These are phyloP conservation scores for Timema podura DNA, from an alignment of 2,888 invertebrate genomes.

Conservation along the genomic window DNA sequence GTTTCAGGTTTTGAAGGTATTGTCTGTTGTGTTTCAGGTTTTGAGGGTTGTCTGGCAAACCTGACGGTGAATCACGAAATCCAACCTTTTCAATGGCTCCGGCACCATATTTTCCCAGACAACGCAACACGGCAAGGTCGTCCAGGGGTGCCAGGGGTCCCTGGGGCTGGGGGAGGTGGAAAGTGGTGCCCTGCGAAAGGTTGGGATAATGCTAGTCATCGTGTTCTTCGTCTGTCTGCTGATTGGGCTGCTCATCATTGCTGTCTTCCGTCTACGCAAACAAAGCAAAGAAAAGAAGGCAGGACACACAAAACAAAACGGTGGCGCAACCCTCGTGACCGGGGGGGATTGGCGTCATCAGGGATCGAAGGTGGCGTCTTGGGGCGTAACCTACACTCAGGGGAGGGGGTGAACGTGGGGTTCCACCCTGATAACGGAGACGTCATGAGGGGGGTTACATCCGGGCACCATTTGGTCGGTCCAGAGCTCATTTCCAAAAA, in stretches of 20 bases:
- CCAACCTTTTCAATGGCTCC: slow-evolving; percentile 81
- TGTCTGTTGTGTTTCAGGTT: slow-evolving; percentile 47
- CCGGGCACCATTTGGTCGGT: slow-evolving; percentile 72
- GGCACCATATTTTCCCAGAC: slow-evolving; percentile 76
- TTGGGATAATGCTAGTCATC: slow-evolving; percentile 89
- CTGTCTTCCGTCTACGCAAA: slow-evolving; percentile 84
- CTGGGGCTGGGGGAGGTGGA: slow-evolving; percentile 72
- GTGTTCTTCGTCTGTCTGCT: slow-evolving; percentile 89
- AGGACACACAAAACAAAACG: slow-evolving; percentile 74
- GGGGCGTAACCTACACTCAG: slow-evolving; percentile 53
- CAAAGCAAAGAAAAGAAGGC: slow-evolving; percentile 81
- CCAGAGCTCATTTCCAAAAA: slow-evolving; percentile 85
- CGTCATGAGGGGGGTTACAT: slow-evolving; percentile 68
- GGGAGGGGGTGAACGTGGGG: slow-evolving; percentile 42
- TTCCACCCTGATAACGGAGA: slow-evolving; percentile 68
- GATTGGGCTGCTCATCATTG: slow-evolving; percentile 81
- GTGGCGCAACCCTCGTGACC: slow-evolving; percentile 63
- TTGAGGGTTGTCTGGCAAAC: slow-evolving; percentile 86
- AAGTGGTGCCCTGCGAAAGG: slow-evolving; percentile 81
- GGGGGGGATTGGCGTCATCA: slow-evolving; percentile 63
- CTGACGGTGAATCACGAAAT: slow-evolving; percentile 85
- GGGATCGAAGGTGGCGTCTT: slow-evolving; percentile 62
- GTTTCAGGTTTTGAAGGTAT: too few species aligned
- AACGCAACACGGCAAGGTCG: slow-evolving; percentile 65
- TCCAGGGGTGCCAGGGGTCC: slow-evolving; percentile 66